These are phyloP conservation scores for Neotragus pygmaeus DNA, from an alignment of 2,113 vertebrate genomes.

Conservation along the genomic window DNA sequence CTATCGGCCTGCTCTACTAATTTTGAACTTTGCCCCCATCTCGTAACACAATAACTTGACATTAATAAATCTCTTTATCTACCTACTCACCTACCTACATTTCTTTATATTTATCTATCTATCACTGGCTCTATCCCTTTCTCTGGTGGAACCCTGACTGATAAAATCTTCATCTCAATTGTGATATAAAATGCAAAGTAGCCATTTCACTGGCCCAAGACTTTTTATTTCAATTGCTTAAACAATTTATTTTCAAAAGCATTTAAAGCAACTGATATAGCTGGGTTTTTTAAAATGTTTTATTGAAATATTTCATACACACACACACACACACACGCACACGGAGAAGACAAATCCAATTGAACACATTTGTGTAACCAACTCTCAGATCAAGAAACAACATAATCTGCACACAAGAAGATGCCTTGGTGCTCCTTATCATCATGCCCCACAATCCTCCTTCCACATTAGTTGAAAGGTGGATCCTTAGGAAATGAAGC, in stretches of 20 bases:
- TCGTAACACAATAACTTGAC: background rate
- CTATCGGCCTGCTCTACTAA: background rate
- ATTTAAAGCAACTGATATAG: background rate
- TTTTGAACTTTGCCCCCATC: background rate
- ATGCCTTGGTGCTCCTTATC: background rate
- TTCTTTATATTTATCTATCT: background rate
- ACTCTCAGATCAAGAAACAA: background rate
- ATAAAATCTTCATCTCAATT: background rate
- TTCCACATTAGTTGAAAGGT: background rate
- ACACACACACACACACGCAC: background rate
- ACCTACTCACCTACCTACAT: background rate
- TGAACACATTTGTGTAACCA: background rate
- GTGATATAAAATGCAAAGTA: background rate
- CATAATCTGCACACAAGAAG: background rate
- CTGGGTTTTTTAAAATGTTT: background rate
- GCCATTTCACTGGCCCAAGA: background rate
- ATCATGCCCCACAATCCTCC: rapidly evolving
- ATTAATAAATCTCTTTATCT: background rate
- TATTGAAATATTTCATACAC: background rate
- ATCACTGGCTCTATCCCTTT: background rate
- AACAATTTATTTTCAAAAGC: background rate
- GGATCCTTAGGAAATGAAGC: background rate
- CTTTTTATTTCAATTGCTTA: background rate
- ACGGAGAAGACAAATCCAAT: background rate
- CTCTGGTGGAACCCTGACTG: background rate